Evolutionary conservation across 2,888 invertebrate genomes (phyloP).

Genomic region (Caenorhabditis sp.): DNA sequence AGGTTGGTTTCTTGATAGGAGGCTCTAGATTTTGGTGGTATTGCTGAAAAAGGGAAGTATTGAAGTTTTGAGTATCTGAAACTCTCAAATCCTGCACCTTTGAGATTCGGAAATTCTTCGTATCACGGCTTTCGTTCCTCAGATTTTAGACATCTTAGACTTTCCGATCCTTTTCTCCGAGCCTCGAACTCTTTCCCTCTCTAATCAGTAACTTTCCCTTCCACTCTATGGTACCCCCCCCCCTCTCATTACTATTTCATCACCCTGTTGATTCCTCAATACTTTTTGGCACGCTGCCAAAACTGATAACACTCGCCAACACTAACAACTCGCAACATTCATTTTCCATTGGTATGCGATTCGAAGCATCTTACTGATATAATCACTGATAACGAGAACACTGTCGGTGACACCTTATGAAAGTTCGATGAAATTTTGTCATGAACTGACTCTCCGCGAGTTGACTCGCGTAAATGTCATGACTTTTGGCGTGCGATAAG

Average conservation of each 20-base stretch:
- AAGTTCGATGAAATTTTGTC: background rate
- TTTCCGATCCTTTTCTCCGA: no score
- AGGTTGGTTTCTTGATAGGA: background rate
- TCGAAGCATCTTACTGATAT: slow-evolving; percentile 18
- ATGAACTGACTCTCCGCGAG: background rate
- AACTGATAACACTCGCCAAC: slow-evolving; percentile 17
- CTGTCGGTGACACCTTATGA: slow-evolving; percentile 1
- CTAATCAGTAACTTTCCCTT: background rate
- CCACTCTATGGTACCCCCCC: background rate
- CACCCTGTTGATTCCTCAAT: background rate
- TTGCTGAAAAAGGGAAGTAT: slow-evolving; percentile 31
- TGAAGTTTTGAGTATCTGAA: background rate
- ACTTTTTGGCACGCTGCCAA: slow-evolving; percentile 21
- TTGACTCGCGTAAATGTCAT: slow-evolving; percentile 19
- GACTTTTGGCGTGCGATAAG: slow-evolving; percentile 18
- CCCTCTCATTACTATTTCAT: background rate
- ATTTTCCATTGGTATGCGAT: background rate
- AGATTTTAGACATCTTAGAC: no score
- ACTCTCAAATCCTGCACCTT: background rate
- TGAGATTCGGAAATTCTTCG: background rate
- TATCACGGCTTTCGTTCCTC: no score
- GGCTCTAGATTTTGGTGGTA: slow-evolving; percentile 12
- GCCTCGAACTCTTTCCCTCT: background rate
- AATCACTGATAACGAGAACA: slow-evolving; percentile 16
- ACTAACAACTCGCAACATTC: background rate